Evolutionary conservation across 2,113 vertebrate species (phyloP), one percentile per base, ranked within the genome.

Genomic region (Salvelinus sp.): DNA sequence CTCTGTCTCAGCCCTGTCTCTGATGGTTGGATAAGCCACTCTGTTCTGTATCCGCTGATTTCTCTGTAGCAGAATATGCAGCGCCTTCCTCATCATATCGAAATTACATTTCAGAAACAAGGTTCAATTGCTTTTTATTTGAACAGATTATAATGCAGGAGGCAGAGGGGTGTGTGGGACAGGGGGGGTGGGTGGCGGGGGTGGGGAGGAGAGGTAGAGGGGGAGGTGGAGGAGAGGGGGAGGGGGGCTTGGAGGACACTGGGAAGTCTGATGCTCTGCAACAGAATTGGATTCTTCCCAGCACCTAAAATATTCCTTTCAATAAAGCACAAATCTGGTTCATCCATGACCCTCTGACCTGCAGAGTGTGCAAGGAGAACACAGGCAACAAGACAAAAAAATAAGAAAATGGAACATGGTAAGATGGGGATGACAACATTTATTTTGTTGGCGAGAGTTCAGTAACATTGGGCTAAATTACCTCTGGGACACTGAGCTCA

Each of bases 21-120:
- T 13, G 58, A 76, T 75, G 74, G 76, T 48, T 70, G 70, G 73
- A 57, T 25, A 23, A 64, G 1, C 47, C 28, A 14, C 16, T 25
- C 16, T 22, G 4, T 30, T 25, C 18, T 54, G 13, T 44, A 22
- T 68, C 28, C 22, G 69, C 73, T 80, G 69, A 72, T 69, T 74
- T 67, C 38, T 72, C 10, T 47, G 44, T 75, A 69, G 23, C 54
- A 69, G 48, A 63, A 33, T n/a, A 28, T 3, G 3, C 14, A 38
- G 74, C 66, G 23, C 27, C 16, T 66, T 66, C 44, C 47, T 79
- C 68, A 47, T 72, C 63, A 65, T 69, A 70, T 76, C 22, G 58
- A 76, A 74, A 75, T 72, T 68, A 67, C 28, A 74, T 74, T 58
- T 76, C 66, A 38, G 72, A 58, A 78, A 75, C 58, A 27, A 71